Evolutionary conservation across 2,113 vertebrate species (phyloP).

Genomic region (Chauna torquata): DNA sequence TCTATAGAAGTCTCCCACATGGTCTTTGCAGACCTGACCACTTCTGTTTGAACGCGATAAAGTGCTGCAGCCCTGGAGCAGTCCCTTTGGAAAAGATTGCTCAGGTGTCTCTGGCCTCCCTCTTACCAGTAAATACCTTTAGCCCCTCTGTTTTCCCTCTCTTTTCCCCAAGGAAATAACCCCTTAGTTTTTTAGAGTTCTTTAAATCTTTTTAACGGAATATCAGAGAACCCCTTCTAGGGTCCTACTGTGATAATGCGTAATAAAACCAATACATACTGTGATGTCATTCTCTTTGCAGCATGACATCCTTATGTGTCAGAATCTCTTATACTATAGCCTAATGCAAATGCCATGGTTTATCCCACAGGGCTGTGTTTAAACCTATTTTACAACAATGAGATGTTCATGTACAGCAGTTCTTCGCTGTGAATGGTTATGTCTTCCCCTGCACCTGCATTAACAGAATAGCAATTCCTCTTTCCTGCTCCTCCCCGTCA

Average conservation of each 20-base stretch:
- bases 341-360: fast-evolving
- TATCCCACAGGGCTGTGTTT: neutral
- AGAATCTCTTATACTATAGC: neutral
- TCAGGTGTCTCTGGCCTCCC: neutral
- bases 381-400: neutral
- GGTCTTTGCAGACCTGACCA: neutral
- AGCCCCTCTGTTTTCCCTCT: neutral
- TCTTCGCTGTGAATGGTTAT: neutral
- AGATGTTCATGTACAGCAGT: neutral
- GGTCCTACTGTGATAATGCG: neutral
- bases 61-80: neutral
- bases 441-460: neutral
- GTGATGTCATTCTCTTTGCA: neutral
- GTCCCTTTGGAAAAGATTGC: neutral
- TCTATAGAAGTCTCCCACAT: neutral
- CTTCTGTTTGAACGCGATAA: neutral
- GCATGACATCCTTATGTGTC: neutral
- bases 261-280: neutral
- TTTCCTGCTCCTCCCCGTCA: neutral
- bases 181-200: neutral
- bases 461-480: neutral
- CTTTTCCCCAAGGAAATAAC: neutral
- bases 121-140: neutral
- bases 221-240: neutral
- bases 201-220: neutral